Conservation (phyloP, 2,797 vertebrate species). For the Knipowitschia caucasica region DNA sequence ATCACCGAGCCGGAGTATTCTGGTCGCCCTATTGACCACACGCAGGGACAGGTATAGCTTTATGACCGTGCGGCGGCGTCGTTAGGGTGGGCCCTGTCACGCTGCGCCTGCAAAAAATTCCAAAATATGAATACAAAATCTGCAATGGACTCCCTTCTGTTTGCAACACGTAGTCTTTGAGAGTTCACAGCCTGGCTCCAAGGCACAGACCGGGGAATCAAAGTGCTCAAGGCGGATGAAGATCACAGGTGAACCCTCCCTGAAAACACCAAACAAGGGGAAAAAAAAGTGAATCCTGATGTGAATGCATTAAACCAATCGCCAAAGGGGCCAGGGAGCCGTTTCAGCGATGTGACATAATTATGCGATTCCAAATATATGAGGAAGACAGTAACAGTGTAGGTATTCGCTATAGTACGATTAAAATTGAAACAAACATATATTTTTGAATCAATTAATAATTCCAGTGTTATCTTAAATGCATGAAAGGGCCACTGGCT, state of each 20-base stretch:
- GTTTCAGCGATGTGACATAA: neutral
- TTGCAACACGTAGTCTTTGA: constrained; percentile 58
- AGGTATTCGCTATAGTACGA: no score
- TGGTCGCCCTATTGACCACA: constrained; percentile 23
- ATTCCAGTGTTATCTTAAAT: neutral
- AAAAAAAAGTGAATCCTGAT: constrained; percentile 40
- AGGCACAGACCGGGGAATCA: constrained; percentile 64
- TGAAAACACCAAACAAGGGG: constrained; percentile 5
- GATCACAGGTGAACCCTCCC: constrained; percentile 61
- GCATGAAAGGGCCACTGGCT: neutral
- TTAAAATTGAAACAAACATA: no score
- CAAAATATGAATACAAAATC: constrained; percentile 11
- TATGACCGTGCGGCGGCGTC: constrained; percentile 24
- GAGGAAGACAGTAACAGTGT: no score
- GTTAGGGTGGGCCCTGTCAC: constrained; percentile 60
- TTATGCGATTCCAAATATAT: no score
- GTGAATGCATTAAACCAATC: constrained; percentile 64
- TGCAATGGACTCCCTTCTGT: constrained; percentile 15
- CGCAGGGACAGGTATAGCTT: constrained; percentile 3
- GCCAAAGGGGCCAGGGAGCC: constrained; percentile 24
- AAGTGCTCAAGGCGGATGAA: constrained; percentile 57
- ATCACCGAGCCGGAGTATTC: constrained; percentile 31
- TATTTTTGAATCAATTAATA: neutral
- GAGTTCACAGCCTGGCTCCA: constrained; percentile 70
- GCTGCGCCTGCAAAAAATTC: constrained; percentile 48